Evolutionary conservation across 2,113 vertebrate species (phyloP), one percentile per base, ranked within the genome.

Genomic region (Sitta europaea): DNA sequence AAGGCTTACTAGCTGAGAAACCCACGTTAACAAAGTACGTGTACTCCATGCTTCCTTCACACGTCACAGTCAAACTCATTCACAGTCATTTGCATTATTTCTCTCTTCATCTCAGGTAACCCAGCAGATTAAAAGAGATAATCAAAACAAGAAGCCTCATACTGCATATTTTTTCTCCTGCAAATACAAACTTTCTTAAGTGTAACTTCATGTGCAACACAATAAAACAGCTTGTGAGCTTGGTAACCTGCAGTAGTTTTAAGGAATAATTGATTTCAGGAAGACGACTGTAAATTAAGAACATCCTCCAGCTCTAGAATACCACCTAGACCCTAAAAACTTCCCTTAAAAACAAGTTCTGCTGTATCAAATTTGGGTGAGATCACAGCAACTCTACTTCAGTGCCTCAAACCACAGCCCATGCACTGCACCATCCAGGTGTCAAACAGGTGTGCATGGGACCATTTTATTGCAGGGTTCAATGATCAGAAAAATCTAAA

Each of bases 401-500:
- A 84, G 82, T 51, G 63, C 38, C 91, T 62, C 94, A 62, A 91
- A 21, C 9, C 3, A 0, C 22, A 2, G 40, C 9, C 29, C 17
- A 10, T 2, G 71, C 31, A 29, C 22, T 36, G 61, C 29, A 18
- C 54, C n/a, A 9, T 54, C 62, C 91, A 81, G 83, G 84, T 95
- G 81, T 90, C 92, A 92, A 51, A 53, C 94, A 97, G 92, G 92
- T 97, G 92, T 89, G 86, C 71, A 65, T 6, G 7, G 76, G 68
- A 88, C 94, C 31, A 1, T 90, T 97, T 97, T 95, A 96, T 81
- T 86, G 35, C 77, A 94, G 90, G 84, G 83, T 91, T 95, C 95
- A 97, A 57, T 3, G 86, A 94, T 95, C 90, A 96, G 84, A 87
- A 95, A 95, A 96, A 96, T 95, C 92, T 76, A 94, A 40, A 50